These are phyloP conservation scores for Epirrhoe tristata DNA, from an alignment of 2,888 invertebrate genomes.

Conservation along the genomic window DNA sequence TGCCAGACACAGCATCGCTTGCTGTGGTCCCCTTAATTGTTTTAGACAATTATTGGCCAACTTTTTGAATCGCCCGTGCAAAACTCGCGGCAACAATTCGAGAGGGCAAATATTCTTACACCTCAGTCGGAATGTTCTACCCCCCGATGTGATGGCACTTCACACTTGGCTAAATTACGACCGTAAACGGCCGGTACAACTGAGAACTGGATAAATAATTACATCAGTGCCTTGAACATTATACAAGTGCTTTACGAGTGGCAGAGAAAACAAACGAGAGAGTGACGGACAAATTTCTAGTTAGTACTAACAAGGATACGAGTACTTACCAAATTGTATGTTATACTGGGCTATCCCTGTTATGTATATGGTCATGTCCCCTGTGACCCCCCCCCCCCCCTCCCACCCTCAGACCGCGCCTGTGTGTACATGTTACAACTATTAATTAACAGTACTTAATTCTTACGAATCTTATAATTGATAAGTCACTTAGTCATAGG, in stretches of 20 bases:
- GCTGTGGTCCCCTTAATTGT: not conserved
- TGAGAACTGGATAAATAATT: constrained; percentile 49
- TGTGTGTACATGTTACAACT: too few relatives aligned
- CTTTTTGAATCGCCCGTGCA: constrained; percentile 18
- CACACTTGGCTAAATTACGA: constrained; percentile 83
- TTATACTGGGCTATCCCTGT: too few relatives aligned
- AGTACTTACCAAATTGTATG: too few relatives aligned
- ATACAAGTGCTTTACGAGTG: constrained; percentile 34
- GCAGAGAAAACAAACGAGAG: constrained; percentile 15
- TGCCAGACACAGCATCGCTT: not conserved
- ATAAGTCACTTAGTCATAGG: not conserved
- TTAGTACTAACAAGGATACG: not conserved
- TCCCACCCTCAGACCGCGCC: too few relatives aligned
- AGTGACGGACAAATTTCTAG: constrained; percentile 11
- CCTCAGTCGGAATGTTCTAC: constrained; percentile 75
- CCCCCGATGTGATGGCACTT: constrained; percentile 83
- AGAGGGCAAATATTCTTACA: constrained; percentile 75
- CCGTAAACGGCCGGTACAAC: constrained; percentile 63
- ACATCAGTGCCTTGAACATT: constrained; percentile 42
- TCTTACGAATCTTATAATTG: too few relatives aligned
- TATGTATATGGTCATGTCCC: too few relatives aligned
- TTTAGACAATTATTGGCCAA: not conserved
- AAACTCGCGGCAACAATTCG: constrained; percentile 73
- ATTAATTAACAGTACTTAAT: too few relatives aligned
- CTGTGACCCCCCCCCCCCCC: too few relatives aligned